These are phyloP conservation scores for Brachionus koreanus DNA, from an alignment of 1,140 invertebrate genomes.

Conservation along the genomic window DNA sequence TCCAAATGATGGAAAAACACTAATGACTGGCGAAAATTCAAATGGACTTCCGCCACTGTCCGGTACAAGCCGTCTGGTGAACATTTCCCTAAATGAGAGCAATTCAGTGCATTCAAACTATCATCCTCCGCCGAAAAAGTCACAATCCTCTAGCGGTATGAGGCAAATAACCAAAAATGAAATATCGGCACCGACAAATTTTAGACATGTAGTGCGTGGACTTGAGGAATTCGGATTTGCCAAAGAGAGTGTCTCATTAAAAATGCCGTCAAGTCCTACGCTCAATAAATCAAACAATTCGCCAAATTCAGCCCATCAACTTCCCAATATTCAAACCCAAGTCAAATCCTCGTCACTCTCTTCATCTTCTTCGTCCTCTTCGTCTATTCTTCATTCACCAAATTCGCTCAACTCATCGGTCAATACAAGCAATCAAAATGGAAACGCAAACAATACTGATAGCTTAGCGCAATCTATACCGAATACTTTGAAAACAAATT, in stretches of 20 bases:
- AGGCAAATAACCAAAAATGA: slow-evolving; percentile 24
- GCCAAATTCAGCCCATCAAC: not conserved
- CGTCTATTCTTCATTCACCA: slow-evolving; percentile 36
- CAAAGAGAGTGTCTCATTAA: not conserved
- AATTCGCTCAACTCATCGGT: slow-evolving; percentile 13
- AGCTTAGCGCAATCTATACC: not conserved
- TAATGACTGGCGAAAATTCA: not conserved
- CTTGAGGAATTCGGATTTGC: slow-evolving; percentile 4
- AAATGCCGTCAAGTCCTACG: not conserved
- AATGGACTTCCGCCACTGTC: not conserved
- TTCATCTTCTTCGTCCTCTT: slow-evolving; percentile 29
- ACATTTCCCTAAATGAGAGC: not conserved
- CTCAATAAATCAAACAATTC: not conserved
- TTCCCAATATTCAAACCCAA: slow-evolving; percentile 14
- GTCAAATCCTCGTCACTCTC: slow-evolving; percentile 26
- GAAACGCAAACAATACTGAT: not conserved
- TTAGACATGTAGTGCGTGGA: slow-evolving; percentile 83
- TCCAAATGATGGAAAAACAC: slow-evolving; percentile 22
- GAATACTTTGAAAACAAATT: slow-evolving; percentile 7
- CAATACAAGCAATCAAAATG: slow-evolving; percentile 6
- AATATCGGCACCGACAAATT: slow-evolving; percentile 97
- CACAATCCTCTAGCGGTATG: slow-evolving; percentile 72
- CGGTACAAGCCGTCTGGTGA: not conserved
- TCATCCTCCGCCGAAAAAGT: slow-evolving; percentile 44
- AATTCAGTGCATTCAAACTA: not conserved